Conservation (phyloP, 2,888 invertebrate genomes). For the Nipponacmea schrenckii region DNA sequence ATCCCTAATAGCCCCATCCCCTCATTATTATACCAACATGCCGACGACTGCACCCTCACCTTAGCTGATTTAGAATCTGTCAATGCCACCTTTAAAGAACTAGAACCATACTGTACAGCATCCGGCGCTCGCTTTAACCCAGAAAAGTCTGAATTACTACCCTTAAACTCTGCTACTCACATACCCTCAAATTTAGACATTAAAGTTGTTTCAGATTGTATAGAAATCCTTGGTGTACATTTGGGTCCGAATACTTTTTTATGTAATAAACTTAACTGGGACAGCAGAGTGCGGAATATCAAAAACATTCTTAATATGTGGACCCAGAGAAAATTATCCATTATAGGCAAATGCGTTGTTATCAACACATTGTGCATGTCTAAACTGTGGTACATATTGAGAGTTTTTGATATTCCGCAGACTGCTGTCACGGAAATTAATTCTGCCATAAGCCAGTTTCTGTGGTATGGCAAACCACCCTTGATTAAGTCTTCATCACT, state of each 20-base stretch:
- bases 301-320: background rate
- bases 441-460: background rate
- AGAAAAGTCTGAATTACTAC: background rate
- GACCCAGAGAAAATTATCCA: background rate
- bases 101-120: background rate
- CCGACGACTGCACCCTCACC: background rate
- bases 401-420: background rate
- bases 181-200: background rate
- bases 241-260: background rate
- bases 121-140: background rate
- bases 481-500: background rate
- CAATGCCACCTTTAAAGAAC: background rate
- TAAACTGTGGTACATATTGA: background rate
- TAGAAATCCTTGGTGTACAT: background rate
- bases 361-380: background rate
- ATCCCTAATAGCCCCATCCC: background rate
- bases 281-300: background rate
- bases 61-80: background rate
- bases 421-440: background rate
- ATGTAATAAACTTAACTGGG: background rate
- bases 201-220: background rate
- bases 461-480: background rate
- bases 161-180: background rate
- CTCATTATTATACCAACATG: background rate
- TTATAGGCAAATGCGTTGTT: slow-evolving; percentile 1